phyloP scores from a whole-genome alignment of 2,113 vertebrate species.

The Sitta europaea region DNA sequence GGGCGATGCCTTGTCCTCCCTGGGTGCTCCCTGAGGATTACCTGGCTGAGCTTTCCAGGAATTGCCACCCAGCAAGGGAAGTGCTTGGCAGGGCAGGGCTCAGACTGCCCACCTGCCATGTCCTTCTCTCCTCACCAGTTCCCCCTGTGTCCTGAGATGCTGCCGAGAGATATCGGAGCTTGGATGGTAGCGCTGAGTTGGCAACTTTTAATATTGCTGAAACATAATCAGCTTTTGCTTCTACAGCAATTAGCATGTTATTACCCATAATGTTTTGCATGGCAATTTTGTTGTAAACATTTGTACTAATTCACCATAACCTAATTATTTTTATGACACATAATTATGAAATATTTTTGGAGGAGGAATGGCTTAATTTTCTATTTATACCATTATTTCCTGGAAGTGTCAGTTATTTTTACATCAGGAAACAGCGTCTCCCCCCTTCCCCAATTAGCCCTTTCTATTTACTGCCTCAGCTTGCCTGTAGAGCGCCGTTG shows the following conservation, averaged over 20 bases:
- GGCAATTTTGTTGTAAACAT: constrained; percentile 84
- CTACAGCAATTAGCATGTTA: constrained; percentile 83
- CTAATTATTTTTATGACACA: constrained; percentile 83
- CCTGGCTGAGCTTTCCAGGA: not conserved
- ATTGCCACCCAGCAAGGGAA: not conserved
- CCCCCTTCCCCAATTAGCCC: not conserved
- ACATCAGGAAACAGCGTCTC: not conserved
- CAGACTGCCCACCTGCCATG: not conserved
- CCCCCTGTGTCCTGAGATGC: not conserved
- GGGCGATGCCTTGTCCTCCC: accelerated
- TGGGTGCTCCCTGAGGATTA: accelerated
- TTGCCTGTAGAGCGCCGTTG: not conserved
- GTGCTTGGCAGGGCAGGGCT: not conserved
- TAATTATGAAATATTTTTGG: constrained; percentile 80
- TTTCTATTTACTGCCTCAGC: constrained; percentile 22
- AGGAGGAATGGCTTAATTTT: constrained; percentile 74
- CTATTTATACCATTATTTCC: constrained; percentile 68
- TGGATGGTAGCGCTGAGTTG: constrained; percentile 60
- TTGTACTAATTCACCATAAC: constrained; percentile 83
- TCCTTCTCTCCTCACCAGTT: not conserved
- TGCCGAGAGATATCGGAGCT: not conserved
- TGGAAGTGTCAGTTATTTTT: constrained; percentile 57
- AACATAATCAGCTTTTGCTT: constrained; percentile 84
- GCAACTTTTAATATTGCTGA: constrained; percentile 74
- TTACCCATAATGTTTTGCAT: constrained; percentile 82